A percentile compares a stretch with the other conserved stretches of the same genome.
These are phyloP conservation scores for Drosophila anomelani DNA, from an alignment of 2,888 invertebrate species.

Conservation along the genomic window DNA sequence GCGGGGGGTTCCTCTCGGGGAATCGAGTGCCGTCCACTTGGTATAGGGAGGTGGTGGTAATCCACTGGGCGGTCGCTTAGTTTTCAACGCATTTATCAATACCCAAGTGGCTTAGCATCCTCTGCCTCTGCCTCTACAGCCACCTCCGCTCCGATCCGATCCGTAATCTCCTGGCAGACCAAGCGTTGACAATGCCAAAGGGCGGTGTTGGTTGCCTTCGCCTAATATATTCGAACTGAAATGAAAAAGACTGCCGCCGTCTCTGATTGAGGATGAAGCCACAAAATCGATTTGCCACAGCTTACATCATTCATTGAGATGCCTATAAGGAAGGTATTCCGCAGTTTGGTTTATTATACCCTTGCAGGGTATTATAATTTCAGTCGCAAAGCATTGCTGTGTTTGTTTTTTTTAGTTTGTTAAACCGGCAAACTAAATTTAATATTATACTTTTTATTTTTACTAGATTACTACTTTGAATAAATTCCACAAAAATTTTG, in stretches of 20 bases:
- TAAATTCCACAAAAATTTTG: too few species aligned
- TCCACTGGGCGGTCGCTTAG: slow-evolving; percentile 81
- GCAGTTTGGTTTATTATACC: too few species aligned
- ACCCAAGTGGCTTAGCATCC: slow-evolving; percentile 68
- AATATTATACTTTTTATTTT: too few species aligned
- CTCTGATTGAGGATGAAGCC: slow-evolving; percentile 47
- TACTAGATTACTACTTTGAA: too few species aligned
- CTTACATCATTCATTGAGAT: slow-evolving; percentile 30
- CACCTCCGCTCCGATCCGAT: slow-evolving; percentile 4
- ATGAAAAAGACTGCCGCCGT: slow-evolving; percentile 35
- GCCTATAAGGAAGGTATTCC: neutral
- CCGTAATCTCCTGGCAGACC: slow-evolving; percentile 9
- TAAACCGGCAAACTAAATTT: too few species aligned
- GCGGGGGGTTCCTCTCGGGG: slow-evolving; percentile 11
- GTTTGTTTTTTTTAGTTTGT: too few species aligned
- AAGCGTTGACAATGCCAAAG: slow-evolving; percentile 71
- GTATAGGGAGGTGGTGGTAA: slow-evolving; percentile 65
- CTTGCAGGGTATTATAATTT: too few species aligned
- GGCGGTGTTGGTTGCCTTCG: slow-evolving; percentile 41
- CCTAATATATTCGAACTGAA: slow-evolving; percentile 21
- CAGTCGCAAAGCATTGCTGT: too few species aligned
- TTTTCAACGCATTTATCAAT: slow-evolving; percentile 82
- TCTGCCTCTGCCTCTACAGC: neutral
- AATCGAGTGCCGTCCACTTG: slow-evolving; percentile 21
- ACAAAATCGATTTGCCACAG: slow-evolving; percentile 48